A percentile compares a stretch with the other conserved stretches of the same genome.
These are phyloP conservation scores for Hemibates koningsi DNA, from an alignment of 2,113 vertebrate genomes.

Conservation along the genomic window DNA sequence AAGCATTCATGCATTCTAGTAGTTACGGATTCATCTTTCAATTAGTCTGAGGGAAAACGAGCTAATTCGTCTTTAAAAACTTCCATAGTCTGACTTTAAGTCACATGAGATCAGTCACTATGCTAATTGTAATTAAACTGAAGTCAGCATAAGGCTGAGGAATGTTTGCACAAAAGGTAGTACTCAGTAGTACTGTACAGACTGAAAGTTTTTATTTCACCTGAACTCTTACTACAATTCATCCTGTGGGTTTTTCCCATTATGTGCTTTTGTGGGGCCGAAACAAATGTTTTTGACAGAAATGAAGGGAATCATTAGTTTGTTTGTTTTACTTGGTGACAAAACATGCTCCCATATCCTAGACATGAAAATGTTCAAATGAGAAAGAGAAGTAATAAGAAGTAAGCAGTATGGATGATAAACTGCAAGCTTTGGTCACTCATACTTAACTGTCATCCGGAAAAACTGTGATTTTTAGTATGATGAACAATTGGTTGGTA, in stretches of 20 bases:
- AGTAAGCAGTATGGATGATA: background rate
- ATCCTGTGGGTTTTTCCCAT: background rate
- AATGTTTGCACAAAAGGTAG: background rate
- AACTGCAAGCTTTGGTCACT: constrained; percentile 10
- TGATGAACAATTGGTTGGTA: constrained; percentile 15
- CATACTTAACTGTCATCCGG: constrained; percentile 54
- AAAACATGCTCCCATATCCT: background rate
- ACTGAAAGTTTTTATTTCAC: background rate
- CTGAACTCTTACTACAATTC: background rate
- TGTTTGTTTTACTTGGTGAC: background rate
- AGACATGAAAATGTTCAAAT: background rate
- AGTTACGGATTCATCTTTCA: background rate
- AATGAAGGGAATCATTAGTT: background rate
- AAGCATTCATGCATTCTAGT: background rate
- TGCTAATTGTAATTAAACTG: background rate
- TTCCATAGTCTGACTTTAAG: background rate
- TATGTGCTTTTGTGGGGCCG: background rate
- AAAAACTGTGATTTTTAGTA: constrained; percentile 65
- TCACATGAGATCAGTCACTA: background rate
- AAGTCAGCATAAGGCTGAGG: background rate
- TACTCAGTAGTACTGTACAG: background rate
- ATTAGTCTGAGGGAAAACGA: background rate
- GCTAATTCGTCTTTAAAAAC: background rate
- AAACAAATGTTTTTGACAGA: background rate
- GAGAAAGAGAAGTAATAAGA: background rate